Evolutionary conservation across 2,797 vertebrate genomes (phyloP).

Genomic region (Podargus strigoides): DNA sequence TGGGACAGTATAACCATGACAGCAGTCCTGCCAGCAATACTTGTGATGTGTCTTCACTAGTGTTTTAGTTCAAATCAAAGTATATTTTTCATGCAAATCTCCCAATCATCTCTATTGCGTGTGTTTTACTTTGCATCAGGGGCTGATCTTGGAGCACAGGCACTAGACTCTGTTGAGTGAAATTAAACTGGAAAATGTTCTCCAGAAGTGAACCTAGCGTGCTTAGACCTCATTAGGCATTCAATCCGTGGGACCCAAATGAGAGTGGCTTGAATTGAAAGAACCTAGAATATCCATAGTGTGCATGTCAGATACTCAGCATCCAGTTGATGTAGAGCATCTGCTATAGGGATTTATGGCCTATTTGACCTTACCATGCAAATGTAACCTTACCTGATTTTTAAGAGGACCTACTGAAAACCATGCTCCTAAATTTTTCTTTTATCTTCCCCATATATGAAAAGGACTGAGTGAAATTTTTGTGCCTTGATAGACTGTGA

Average conservation of each 20-base stretch:
- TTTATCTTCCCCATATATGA: not conserved
- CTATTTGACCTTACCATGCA: not conserved
- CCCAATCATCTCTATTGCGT: not conserved
- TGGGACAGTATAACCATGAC: not conserved
- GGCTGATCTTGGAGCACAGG: not conserved
- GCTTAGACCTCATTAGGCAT: not conserved
- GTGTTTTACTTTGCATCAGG: not conserved
- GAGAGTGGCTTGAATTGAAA: not conserved
- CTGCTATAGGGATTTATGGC: not conserved
- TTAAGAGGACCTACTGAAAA: not conserved
- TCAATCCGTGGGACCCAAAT: not conserved
- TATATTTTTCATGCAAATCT: not conserved
- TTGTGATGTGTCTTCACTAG: not conserved
- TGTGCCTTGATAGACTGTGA: not conserved
- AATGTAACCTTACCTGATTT: not conserved
- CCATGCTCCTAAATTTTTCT: not conserved
- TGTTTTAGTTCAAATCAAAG: not conserved
- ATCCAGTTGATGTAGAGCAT: too few relatives aligned
- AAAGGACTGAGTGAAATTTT: not conserved
- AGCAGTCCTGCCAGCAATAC: not conserved
- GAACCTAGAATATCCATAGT: not conserved
- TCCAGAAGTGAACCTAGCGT: not conserved
- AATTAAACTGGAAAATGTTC: not conserved
- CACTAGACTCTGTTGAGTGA: not conserved
- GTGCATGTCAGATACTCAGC: not conserved